A percentile compares a stretch with the other conserved stretches of the same genome.
These are phyloP conservation scores for Ceratothoa steindachneri DNA, from an alignment of 2,888 invertebrate species.

Conservation along the genomic window DNA sequence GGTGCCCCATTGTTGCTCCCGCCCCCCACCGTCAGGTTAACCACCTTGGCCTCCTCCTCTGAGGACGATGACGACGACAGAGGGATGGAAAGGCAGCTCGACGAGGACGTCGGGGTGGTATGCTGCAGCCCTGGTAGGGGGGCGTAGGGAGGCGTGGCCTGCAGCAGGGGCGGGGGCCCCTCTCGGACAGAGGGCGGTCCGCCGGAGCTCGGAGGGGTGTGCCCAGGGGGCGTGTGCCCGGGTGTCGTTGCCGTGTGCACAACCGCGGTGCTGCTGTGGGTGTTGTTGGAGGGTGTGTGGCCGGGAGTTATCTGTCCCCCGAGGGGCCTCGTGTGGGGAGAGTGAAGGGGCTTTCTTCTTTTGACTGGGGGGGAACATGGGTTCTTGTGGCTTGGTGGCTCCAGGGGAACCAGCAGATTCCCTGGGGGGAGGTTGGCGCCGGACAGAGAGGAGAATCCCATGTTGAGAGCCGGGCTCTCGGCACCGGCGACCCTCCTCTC, in stretches of 20 bases:
- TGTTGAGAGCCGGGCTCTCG: slow-evolving; percentile 33
- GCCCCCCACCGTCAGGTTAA: slow-evolving; percentile 34
- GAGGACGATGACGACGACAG: no score
- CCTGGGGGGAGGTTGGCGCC: slow-evolving; percentile 35
- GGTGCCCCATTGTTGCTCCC: slow-evolving; percentile 29
- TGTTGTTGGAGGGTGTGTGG: neutral
- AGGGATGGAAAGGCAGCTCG: neutral
- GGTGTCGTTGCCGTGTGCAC: slow-evolving; percentile 15
- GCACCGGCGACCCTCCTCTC: slow-evolving; percentile 29
- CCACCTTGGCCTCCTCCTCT: slow-evolving; percentile 35
- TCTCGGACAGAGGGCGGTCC: slow-evolving; percentile 21
- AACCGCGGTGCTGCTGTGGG: neutral
- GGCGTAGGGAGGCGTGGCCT: neutral
- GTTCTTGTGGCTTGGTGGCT: slow-evolving; percentile 46
- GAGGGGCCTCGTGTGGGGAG: slow-evolving; percentile 26
- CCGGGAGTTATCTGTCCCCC: slow-evolving; percentile 10
- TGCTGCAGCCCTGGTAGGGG: neutral
- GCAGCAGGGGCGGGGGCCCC: slow-evolving; percentile 17
- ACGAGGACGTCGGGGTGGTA: slow-evolving; percentile 28
- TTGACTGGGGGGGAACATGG: slow-evolving; percentile 40
- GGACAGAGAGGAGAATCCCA: slow-evolving; percentile 33
- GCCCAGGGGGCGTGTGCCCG: slow-evolving; percentile 27
- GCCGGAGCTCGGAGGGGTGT: slow-evolving; percentile 16
- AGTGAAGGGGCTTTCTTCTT: slow-evolving; percentile 36
- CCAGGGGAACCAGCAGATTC: slow-evolving; percentile 45